Evolutionary conservation across 2,888 invertebrate species (phyloP), one percentile per base, ranked within the genome.

Genomic region (Nemotelus pantherinus): DNA sequence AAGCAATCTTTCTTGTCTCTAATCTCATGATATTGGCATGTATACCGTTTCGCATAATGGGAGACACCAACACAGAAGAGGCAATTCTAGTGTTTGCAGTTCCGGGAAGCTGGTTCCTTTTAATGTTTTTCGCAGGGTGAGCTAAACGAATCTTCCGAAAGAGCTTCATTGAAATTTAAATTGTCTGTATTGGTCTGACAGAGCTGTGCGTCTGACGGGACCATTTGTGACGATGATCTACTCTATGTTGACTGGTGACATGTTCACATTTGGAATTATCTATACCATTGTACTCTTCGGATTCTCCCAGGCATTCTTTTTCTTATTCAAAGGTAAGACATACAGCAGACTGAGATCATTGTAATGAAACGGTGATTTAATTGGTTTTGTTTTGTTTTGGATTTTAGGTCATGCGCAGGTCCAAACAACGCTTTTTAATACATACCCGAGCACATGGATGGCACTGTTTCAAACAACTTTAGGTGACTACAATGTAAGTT

Each of bases 211-310:
- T 78, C 88, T 99, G 83, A 99, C 98, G 0, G 99, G 99, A 63
- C 98, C 99, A 0, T 99, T 99, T 88, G 98, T 99, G 78, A 98
- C 98, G 9, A 99, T 99, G 98, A 97, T 99, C 82, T 99, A 97
- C 90, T 96, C 96, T 83, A 99, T 99, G 98, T 96, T 98, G 85
- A 95, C 95, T 0, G 98, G 99, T 65, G 99, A 99, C 89, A 96
- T 99, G 95, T 93, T 98, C 85, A 96, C 98, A 45, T 99, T 99
- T 86, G 96, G 96, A 80, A 97, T 99, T 82, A 99, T 99, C 86
- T 99, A 98, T 87, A 92, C 92, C 81, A 95, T 99, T 83, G 94
- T 99, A 53, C 89, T 99, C 3, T 94, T 97, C 82, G 98, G 97
- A 41, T 99, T 99, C 88, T 96, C 97, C 0, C 98, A 98, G 88